Conservation (phyloP, 2,888 invertebrate species). For the Cerastis leucographa region DNA sequence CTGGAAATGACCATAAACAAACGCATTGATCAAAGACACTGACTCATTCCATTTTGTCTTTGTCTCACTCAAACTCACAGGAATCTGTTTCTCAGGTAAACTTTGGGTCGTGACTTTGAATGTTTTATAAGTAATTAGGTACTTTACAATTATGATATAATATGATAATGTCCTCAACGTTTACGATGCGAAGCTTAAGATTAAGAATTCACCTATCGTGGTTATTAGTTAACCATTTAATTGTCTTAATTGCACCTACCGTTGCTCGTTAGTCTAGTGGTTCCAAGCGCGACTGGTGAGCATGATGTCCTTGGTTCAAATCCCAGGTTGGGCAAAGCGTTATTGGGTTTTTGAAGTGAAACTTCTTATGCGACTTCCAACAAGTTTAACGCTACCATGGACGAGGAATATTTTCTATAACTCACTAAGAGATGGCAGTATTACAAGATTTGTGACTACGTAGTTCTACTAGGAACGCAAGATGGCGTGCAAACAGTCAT, state of each 20-base stretch:
- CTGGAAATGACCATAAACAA: constrained; percentile 9
- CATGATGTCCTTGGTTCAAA: background rate
- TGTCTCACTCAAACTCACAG: background rate
- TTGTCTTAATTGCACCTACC: background rate
- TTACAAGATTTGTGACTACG: no score
- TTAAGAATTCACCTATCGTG: background rate
- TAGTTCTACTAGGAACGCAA: no score
- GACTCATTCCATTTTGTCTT: constrained; percentile 10
- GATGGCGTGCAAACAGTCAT: no score
- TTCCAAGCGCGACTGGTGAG: background rate
- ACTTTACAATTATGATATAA: background rate
- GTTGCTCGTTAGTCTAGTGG: background rate
- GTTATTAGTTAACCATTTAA: background rate
- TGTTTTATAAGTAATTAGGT: constrained; percentile 1
- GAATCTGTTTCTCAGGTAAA: constrained; percentile 14
- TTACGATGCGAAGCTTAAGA: background rate
- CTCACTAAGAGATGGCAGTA: no score
- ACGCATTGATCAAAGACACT: background rate
- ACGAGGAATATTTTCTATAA: no score
- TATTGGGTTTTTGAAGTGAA: no score
- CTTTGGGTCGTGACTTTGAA: background rate
- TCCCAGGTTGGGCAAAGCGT: background rate
- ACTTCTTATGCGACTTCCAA: no score
- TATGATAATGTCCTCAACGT: no score
- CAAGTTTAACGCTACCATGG: no score